phyloP scores from a whole-genome alignment of 2,113 vertebrate genomes.

The Agelaius phoeniceus region DNA sequence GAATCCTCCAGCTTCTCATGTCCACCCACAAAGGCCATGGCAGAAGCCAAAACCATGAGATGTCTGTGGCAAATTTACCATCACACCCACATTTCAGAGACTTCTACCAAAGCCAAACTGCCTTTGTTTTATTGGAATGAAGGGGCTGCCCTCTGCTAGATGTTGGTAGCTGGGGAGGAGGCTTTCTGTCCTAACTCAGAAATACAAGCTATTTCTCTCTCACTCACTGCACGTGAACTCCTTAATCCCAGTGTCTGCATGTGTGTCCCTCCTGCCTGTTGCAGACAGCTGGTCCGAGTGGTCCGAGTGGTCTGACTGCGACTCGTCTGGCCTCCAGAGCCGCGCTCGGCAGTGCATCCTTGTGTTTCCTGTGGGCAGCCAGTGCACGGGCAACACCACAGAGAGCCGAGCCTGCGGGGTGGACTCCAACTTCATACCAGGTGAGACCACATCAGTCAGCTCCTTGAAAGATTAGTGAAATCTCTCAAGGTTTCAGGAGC shows the following conservation, averaged over 20 bases:
- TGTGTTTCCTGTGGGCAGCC: conserved; percentile 89
- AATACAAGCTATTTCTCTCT: neutral
- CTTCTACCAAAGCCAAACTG: neutral
- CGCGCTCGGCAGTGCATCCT: conserved; percentile 87
- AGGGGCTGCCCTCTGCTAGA: neutral
- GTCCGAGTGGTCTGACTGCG: conserved; percentile 92
- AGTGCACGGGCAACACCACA: conserved; percentile 89
- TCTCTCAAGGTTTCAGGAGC: neutral
- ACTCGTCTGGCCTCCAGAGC: conserved; percentile 80
- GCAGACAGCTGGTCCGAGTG: conserved; percentile 96
- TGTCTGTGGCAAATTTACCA: neutral
- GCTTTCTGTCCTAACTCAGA: neutral
- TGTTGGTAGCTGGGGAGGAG: neutral
- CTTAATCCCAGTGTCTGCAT: neutral
- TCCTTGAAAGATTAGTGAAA: neutral
- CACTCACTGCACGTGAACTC: fast-evolving
- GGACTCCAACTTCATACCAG: conserved; percentile 93
- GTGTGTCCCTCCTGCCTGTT: neutral
- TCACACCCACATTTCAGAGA: neutral
- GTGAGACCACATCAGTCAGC: conserved; percentile 68
- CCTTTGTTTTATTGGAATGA: fast-evolving
- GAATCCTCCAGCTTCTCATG: neutral
- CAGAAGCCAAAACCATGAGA: neutral
- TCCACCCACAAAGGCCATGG: neutral
- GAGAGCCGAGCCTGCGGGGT: conserved; percentile 83